Conservation (phyloP, 2,113 vertebrate species). For the Rana temporaria region DNA sequence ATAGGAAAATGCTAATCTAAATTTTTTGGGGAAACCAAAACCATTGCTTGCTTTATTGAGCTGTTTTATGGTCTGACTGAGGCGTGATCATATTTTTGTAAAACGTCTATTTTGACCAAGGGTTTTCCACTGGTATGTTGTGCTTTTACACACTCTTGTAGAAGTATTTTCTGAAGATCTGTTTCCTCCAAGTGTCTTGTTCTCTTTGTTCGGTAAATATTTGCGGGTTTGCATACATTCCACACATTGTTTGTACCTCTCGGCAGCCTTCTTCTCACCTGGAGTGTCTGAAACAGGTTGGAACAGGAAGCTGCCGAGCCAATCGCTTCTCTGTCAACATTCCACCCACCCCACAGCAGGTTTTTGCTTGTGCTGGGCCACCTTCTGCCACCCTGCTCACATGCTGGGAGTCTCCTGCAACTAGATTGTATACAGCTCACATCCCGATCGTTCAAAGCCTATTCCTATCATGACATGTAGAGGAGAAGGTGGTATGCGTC, state of each 20-base stretch:
- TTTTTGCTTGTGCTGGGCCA: slow-evolving; percentile 8
- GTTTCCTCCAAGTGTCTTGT: neutral
- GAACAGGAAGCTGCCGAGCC: slow-evolving; percentile 4
- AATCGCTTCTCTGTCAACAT: slow-evolving; percentile 8
- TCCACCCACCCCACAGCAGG: slow-evolving; percentile 31
- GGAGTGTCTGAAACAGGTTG: slow-evolving; percentile 19
- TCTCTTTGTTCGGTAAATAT: neutral
- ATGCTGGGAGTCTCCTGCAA: slow-evolving; percentile 15
- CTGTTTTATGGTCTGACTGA: too few relatives aligned
- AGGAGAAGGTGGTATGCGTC: too few relatives aligned
- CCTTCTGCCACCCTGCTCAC: slow-evolving; percentile 27
- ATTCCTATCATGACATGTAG: neutral
- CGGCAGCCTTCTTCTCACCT: neutral
- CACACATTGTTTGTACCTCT: neutral
- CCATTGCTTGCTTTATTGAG: too few relatives aligned
- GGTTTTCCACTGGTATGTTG: too few relatives aligned
- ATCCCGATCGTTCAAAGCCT: neutral
- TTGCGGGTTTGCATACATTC: neutral
- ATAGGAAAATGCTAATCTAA: too few relatives aligned
- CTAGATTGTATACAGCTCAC: too few relatives aligned
- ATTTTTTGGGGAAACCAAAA: too few relatives aligned
- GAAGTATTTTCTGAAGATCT: too few relatives aligned
- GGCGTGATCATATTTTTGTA: too few relatives aligned
- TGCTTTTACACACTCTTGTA: too few relatives aligned
- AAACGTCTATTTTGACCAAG: too few relatives aligned